Evolutionary conservation across 1,140 invertebrate genomes (phyloP).

Genomic region (Drosophila gunungcola): DNA sequence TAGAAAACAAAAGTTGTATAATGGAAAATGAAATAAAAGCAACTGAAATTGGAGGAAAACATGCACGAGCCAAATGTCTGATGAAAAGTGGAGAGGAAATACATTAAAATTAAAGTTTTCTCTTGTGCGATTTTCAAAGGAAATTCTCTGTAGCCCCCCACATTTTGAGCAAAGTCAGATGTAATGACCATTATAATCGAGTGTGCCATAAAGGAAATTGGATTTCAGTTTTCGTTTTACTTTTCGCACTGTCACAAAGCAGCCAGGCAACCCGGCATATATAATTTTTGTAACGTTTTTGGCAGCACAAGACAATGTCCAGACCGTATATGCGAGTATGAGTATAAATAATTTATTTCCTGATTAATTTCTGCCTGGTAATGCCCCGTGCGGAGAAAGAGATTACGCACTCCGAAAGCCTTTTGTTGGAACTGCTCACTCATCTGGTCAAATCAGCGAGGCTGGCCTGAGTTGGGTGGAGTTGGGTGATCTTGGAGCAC

Average conservation of each 20-base stretch:
- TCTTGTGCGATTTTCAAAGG: conserved; percentile 25
- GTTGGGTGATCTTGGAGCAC: conserved; percentile 25
- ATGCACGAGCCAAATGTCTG: conserved; percentile 33
- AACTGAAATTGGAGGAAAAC: conserved; percentile 14
- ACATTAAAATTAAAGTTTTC: conserved; percentile 44
- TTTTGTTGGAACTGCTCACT: conserved; percentile 36
- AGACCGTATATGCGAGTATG: conserved; percentile 19
- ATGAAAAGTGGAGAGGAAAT: conserved; percentile 18
- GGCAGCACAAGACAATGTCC: conserved; percentile 39
- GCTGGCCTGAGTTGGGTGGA: conserved; percentile 1
- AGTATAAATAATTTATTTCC: conserved; percentile 69
- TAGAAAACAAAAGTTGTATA: conserved; percentile 46
- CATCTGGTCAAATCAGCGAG: conserved; percentile 16
- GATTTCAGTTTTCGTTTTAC: conserved; percentile 28
- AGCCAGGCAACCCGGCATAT: conserved; percentile 4
- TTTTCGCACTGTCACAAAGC: conserved; percentile 41
- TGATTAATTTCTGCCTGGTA: conserved; percentile 68
- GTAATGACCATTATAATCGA: conserved; percentile 48
- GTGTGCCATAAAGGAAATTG: conserved; percentile 49
- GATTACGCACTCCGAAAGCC: conserved; percentile 31
- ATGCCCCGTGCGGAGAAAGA: conserved; percentile 42
- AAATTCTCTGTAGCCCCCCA: conserved; percentile 8
- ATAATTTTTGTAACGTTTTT: conserved; percentile 11
- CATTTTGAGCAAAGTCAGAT: conserved; percentile 23
- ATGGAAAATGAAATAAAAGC: conserved; percentile 23